Percentiles rank a stretch among this genome's conserved stretches.
Conservation (phyloP, 2,888 invertebrate genomes). For the Sinopyrophorus schimmeli region DNA sequence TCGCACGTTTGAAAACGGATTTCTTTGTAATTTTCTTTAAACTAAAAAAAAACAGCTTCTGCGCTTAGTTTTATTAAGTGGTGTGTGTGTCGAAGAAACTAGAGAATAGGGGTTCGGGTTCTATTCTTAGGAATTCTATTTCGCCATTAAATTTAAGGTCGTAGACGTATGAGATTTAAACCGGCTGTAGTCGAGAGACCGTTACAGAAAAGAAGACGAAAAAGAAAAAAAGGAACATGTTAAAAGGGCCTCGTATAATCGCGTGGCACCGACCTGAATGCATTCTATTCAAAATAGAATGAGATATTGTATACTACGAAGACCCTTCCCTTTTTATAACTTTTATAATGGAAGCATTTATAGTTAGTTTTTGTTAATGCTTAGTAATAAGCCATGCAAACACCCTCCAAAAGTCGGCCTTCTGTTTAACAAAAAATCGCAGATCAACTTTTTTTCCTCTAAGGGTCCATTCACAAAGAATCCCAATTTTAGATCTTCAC, state of each 20-base stretch:
- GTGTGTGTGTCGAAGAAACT: slow-evolving; percentile 8
- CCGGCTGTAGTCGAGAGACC: slow-evolving; percentile 15
- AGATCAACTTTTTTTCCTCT: no score
- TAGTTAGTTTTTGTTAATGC: slow-evolving; percentile 25
- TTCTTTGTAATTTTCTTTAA: no score
- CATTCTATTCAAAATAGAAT: slow-evolving; percentile 19
- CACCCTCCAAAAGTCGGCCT: not conserved
- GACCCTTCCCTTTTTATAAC: slow-evolving; percentile 20
- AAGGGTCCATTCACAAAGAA: no score
- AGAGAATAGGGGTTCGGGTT: slow-evolving; percentile 17
- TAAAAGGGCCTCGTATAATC: slow-evolving; percentile 21
- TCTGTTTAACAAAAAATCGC: no score
- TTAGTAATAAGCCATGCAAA: slow-evolving; percentile 16
- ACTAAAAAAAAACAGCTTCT: no score
- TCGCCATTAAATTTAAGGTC: slow-evolving; percentile 15
- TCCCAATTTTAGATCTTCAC: no score
- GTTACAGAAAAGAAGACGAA: slow-evolving; percentile 11
- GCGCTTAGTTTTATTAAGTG: slow-evolving; percentile 10
- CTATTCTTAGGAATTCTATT: slow-evolving; percentile 5
- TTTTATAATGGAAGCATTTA: slow-evolving; percentile 24
- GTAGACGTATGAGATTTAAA: slow-evolving; percentile 11
- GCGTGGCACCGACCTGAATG: slow-evolving; percentile 24
- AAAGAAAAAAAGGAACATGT: slow-evolving; percentile 9
- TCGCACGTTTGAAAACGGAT: no score
- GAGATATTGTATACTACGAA: slow-evolving; percentile 20